Evolutionary conservation across 2,797 vertebrate genomes (phyloP), one percentile per base, ranked within the genome.

Genomic region (Parambassis ranga): DNA sequence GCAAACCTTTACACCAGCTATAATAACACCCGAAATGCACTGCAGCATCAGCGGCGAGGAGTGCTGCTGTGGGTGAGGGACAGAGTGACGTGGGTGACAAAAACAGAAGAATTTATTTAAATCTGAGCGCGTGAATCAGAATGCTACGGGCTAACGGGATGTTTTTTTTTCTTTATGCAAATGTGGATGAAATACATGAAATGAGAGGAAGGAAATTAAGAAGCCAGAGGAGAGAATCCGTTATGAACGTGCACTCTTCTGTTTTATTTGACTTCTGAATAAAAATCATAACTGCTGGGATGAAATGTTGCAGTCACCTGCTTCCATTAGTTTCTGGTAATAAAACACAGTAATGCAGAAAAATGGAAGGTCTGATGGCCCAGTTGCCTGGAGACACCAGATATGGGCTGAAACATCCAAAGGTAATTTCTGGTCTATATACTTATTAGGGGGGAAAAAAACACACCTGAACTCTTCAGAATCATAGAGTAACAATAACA

Each of bases 51-150:
- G 66, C 18, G 16, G 28, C 70, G 36, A 13, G 32, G 41, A 57
- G 36, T 28, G 23, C 65, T 7, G 55, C 26, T 39, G 46, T 8
- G 3, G 62, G 58, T 44, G 22, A 70, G 9, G 61, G 50, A 59
- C 33, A 57, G 48, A 76, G 47, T 32, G 68, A 77, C 1, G 50
- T 63, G 75, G 32, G 71, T 62, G 51, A 66, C 56, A 56, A 52
- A 74, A 66, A 71, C 2, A 4, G 15, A 36, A 36, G 6, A 48
- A 60, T 65, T 35, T 35, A 79, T 81, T 73, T 53, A 73, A 79
- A 83, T 63, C 10, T 36, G 19, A 46, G 33, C 28, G 43, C 8
- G 15, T 28, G 13, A 60, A 72, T 66, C 41, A n/a, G 19, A 16
- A 52, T 36, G 55, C 64, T 19, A 31, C 26, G 37, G 26, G 35